Percentiles rank a stretch among this genome's conserved stretches.
Evolutionary conservation across 2,797 vertebrate species (phyloP).

Genomic region (Antennarius maculatus): DNA sequence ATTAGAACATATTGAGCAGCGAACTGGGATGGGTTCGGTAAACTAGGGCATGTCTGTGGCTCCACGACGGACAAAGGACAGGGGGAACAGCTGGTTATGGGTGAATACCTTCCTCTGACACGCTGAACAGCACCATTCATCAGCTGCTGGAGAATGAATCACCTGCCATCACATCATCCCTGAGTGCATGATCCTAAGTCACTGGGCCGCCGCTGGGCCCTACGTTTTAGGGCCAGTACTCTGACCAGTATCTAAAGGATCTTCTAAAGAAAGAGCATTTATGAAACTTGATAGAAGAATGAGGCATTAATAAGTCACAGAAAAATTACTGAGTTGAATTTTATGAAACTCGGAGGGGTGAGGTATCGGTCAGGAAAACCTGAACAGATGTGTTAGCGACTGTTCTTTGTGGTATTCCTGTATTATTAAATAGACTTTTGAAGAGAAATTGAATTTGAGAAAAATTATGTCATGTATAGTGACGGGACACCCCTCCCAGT

Average conservation of each 20-base stretch:
- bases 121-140: conserved; percentile 33
- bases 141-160: conserved; percentile 38
- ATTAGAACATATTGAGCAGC: conserved; percentile 42
- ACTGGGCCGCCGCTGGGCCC: background rate
- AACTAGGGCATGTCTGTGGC: conserved; percentile 19
- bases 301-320: too few relatives aligned
- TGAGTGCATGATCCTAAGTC: conserved; percentile 24
- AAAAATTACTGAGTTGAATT: too few relatives aligned
- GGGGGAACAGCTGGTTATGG: conserved; percentile 3
- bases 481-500: conserved; percentile 1
- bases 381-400: too few relatives aligned
- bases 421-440: too few relatives aligned
- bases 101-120: conserved; percentile 17
- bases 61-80: conserved; percentile 3
- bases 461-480: background rate
- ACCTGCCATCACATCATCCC: conserved; percentile 25
- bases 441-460: too few relatives aligned
- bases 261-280: too few relatives aligned
- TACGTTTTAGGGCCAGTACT: too few relatives aligned
- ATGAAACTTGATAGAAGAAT: too few relatives aligned
- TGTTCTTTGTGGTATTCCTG: too few relatives aligned
- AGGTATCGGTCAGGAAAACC: too few relatives aligned
- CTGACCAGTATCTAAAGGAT: too few relatives aligned
- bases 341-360: too few relatives aligned
- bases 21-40: background rate